These are phyloP conservation scores for Drosophila aldrichi DNA, from an alignment of 2,888 invertebrate species.

Conservation along the genomic window DNA sequence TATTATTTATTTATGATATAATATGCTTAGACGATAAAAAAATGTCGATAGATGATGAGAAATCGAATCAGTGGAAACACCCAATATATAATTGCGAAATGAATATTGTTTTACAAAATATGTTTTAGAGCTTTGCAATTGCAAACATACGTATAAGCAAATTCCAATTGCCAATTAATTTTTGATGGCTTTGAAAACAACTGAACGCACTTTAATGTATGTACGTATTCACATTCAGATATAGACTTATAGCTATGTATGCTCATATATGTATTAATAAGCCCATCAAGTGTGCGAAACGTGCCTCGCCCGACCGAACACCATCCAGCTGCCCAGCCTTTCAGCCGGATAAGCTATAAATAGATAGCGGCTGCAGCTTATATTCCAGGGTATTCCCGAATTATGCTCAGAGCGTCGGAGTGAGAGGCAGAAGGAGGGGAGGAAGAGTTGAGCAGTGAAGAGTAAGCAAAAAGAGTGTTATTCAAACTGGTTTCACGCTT, in stretches of 20 bases:
- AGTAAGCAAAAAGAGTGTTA: constrained; percentile 25
- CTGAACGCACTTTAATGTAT: constrained; percentile 10
- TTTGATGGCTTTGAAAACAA: constrained; percentile 34
- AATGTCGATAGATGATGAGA: not conserved
- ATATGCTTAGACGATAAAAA: constrained; percentile 31
- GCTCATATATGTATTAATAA: constrained; percentile 38
- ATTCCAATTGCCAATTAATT: constrained; percentile 37
- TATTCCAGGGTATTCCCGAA: constrained; percentile 65
- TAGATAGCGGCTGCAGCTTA: not conserved
- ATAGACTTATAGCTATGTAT: not conserved
- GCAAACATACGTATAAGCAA: not conserved
- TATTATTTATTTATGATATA: constrained; percentile 34
- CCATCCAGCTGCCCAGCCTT: constrained; percentile 7
- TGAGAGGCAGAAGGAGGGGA: not conserved
- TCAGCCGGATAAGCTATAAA: not conserved
- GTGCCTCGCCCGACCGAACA: constrained; percentile 15
- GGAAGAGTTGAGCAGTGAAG: constrained; percentile 12
- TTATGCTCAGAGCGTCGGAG: constrained; percentile 22
- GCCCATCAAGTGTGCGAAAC: constrained; percentile 33
- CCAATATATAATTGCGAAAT: not conserved
- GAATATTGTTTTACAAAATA: constrained; percentile 2
- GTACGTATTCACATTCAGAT: constrained; percentile 6
- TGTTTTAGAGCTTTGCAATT: constrained; percentile 5
- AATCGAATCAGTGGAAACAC: constrained; percentile 1
- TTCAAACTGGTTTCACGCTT: constrained; percentile 67